Conservation (phyloP, 2,113 vertebrate species). For the Dicerorhinus sumatrensis region DNA sequence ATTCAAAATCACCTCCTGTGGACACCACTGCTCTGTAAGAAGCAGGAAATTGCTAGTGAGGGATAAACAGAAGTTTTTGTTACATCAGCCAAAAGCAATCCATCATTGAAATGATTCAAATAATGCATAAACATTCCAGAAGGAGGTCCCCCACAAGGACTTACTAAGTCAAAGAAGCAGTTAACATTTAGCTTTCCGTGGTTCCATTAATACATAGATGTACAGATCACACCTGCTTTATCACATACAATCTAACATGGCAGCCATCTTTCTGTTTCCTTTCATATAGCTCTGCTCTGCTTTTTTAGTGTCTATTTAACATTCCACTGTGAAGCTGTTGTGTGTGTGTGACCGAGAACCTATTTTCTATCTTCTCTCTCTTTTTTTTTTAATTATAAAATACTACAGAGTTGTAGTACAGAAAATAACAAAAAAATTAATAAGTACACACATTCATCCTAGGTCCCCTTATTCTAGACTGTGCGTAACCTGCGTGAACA, state of each 20-base stretch:
- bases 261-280: background rate
- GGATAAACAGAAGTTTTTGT: background rate
- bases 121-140: fast-evolving
- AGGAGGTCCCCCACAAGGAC: no score
- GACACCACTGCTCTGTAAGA: background rate
- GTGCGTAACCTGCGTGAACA: fast-evolving
- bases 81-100: background rate
- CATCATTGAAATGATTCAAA: background rate
- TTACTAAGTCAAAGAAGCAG: background rate
- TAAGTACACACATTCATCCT: background rate
- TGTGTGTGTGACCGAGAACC: background rate
- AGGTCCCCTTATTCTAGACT: background rate
- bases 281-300: no score
- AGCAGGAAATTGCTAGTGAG: background rate
- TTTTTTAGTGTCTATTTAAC: background rate
- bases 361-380: background rate
- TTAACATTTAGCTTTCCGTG: no score
- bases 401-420: no score
- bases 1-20: background rate
- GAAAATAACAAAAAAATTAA: no score
- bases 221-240: background rate
- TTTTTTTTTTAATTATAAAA: background rate
- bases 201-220: background rate
- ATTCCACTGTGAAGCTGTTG: background rate
- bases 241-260: background rate